Base-by-base conservation (phyloP, 2,113 vertebrate species). In the Toxotes chatareus region DNA sequence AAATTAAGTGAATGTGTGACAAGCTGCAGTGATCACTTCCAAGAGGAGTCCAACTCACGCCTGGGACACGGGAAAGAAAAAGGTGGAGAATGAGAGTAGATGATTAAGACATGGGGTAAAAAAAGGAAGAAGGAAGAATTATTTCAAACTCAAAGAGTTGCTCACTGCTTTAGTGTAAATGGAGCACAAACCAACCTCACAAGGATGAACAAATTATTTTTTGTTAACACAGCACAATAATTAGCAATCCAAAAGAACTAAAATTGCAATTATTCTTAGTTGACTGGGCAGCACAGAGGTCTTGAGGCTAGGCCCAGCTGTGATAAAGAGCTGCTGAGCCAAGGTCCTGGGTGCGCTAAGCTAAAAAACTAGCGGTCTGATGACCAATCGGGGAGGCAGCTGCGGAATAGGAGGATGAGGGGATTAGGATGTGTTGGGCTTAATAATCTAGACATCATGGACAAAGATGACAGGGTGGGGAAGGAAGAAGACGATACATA, bases 351-450 rank as follows among this genome's bases (percentile, higher is more conserved):
- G 60, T 65, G 27, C 9, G 55, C 8, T 69, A 60, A 82, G 32
- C 40, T 85, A 82, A 80, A 79, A 85, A 86, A 87, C 62, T 78
- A 88, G 79, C 46, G 47, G 44, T 68, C 55, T 84, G 84, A 87
- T 89, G 87, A 86, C 89, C 84, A 86, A 85, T 86, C 90, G 80
- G 79, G 32, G 62, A 75, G 64, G 55, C 88, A 86, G 88, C 79
- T 84, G 80, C 12, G 4, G 49, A 90, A 64, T 76, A 67, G 66
- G 82, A 81, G 84, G 76, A 77, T 86, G 91, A 88, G 74, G 84
- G 87, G 90, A 94, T 94, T 92, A 93, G 77, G 71, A 91, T 0
- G 76, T 88, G 87, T 92, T 86, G 85, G 83, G 31, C 79, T 91
- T 79, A 84, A 79, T 88, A 91, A 91, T 90, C 90, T 79, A 80